phyloP scores from a whole-genome alignment of 2,113 vertebrate species.

The Anarrhichthys ocellatus region DNA sequence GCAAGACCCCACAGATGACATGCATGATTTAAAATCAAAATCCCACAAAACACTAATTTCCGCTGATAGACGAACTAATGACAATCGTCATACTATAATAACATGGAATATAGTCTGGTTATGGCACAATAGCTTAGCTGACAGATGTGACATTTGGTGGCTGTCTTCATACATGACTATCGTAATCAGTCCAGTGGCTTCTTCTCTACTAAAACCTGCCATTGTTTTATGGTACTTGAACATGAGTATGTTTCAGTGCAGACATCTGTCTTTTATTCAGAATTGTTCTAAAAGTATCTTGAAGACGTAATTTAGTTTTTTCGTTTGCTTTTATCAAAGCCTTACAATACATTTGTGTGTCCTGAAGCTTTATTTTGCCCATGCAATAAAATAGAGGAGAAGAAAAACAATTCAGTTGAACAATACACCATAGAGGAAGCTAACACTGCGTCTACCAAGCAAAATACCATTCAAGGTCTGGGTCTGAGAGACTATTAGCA shows the following conservation, averaged over 20 bases:
- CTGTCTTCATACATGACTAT: neutral
- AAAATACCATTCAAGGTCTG: constrained; percentile 22
- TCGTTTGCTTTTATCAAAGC: neutral
- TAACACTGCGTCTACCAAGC: constrained; percentile 2
- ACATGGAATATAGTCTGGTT: neutral
- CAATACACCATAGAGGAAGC: neutral
- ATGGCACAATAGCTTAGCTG: neutral
- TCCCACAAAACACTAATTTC: neutral
- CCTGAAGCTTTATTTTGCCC: neutral
- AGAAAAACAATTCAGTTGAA: neutral
- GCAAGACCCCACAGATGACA: constrained; percentile 30
- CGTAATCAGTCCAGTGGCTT: neutral
- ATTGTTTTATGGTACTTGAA: neutral
- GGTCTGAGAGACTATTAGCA: constrained; percentile 31
- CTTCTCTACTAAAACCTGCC: neutral
- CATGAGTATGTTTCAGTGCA: neutral
- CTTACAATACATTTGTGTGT: neutral
- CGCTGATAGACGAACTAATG: neutral
- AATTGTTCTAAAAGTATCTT: neutral
- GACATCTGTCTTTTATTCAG: neutral
- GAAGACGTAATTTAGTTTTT: neutral
- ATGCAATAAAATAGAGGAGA: neutral
- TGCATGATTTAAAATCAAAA: constrained; percentile 22
- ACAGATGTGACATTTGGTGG: constrained; percentile 31
- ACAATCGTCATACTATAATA: neutral